Conservation (phyloP, 1,140 invertebrate genomes). For the Akabosia matsudoensis region DNA sequence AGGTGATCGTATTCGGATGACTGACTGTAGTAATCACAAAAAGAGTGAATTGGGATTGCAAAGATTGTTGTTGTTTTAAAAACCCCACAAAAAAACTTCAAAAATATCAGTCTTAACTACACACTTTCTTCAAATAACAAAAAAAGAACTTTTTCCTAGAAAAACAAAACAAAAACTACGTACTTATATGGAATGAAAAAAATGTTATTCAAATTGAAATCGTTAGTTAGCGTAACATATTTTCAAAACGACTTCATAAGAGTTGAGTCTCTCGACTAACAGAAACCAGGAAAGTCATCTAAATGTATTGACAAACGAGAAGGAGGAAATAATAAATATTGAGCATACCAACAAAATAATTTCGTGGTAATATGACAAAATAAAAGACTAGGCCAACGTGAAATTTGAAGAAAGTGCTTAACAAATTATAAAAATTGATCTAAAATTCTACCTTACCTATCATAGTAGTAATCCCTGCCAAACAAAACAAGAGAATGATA, state of each 20-base stretch:
- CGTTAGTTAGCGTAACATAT: too few relatives aligned
- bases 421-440: neutral
- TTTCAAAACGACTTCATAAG: too few relatives aligned
- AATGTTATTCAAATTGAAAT: too few relatives aligned
- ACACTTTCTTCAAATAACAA: constrained; percentile 10
- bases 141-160: neutral
- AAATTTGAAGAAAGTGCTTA: constrained; percentile 11
- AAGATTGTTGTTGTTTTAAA: neutral
- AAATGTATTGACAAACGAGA: neutral
- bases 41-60: neutral
- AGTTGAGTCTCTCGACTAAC: too few relatives aligned
- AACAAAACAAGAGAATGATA: constrained; percentile 50
- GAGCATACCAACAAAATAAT: neutral
- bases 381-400: neutral
- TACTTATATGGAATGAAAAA: too few relatives aligned
- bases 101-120: neutral
- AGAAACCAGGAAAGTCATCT: neutral
- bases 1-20: neutral
- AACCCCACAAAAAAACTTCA: neutral
- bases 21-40: neutral
- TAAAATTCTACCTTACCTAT: constrained; percentile 54
- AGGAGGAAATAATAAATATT: neutral
- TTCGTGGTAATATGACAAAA: neutral
- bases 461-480: constrained; percentile 62
- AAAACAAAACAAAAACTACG: too few relatives aligned